Base-by-base conservation (phyloP, 1,140 invertebrate genomes). In the Drosophila kohkoa region DNA sequence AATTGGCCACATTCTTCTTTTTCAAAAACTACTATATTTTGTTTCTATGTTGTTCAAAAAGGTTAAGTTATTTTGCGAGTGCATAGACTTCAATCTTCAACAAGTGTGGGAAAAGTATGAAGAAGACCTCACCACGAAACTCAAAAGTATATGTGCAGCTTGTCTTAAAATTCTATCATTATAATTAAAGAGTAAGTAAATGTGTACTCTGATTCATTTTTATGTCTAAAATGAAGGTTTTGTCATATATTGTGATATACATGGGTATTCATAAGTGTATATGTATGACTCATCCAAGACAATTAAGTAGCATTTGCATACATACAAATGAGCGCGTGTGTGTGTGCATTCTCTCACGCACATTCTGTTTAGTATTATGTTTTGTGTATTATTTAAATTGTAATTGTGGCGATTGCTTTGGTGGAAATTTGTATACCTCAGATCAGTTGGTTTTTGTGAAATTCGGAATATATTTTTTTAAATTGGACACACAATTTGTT, bases 141-240 rank as follows among this genome's bases (percentile, higher is more conserved):
- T 72, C 64, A 64, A 75, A 32, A 82, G 58, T 69, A 78, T 82
- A 65, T 62, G 20, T 20, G 41, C 16, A 10, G 38, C 5, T 38
- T n/a, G 32, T 32, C 16, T 16, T 25, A n/a, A 25, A 28, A 57
- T 10, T 15, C 41, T n/a, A 16, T 30, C 77, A 54, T 28, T 51
- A 41, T 11, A 35, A 45, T 11, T 48, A 16, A 63, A 38, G 45
- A n/a, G 54, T 25, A 25, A 16, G 32, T n/a, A 52, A 38, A 28
- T 66, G 30, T 28, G n/a, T 35, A 67, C 28, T 13, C 38, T 41
- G 32, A 1, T 6, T 25, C 35, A 38, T 16, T 8, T 7, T 10
- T 35, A 38, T 55, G 32, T 8, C 38, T 10, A 41, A 41, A 41
- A 11, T 41, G 3, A 10, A 41, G 30, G 1, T 5, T 32, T 32